A percentile compares a stretch with the other conserved stretches of the same genome.
Conservation (phyloP, 2,888 invertebrate genomes). For the Patella caerulea region DNA sequence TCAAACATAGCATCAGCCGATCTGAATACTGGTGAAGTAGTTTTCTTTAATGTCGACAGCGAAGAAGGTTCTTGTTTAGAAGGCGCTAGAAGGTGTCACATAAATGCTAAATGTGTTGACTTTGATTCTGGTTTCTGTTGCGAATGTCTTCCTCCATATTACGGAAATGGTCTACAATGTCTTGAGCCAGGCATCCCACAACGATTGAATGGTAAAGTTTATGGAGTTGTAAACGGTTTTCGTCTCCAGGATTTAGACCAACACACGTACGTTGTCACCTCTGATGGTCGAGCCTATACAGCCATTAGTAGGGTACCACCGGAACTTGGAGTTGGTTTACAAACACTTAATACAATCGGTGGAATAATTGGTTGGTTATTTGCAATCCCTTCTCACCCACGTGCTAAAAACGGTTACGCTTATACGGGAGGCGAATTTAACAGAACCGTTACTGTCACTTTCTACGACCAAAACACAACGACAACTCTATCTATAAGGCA, state of each 20-base stretch:
- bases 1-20: slow-evolving; percentile 81
- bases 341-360: slow-evolving; percentile 87
- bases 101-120: slow-evolving; percentile 86
- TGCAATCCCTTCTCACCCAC: slow-evolving; percentile 82
- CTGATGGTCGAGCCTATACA: slow-evolving; percentile 77
- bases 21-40: slow-evolving; percentile 58
- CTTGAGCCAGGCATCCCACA: slow-evolving; percentile 87
- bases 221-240: slow-evolving; percentile 85
- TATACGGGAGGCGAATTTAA: slow-evolving; percentile 85
- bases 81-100: slow-evolving; percentile 77
- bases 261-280: slow-evolving; percentile 91
- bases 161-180: slow-evolving; percentile 94
- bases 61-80: slow-evolving; percentile 47
- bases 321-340: slow-evolving; percentile 83
- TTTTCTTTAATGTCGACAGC: slow-evolving; percentile 52
- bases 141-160: slow-evolving; percentile 83
- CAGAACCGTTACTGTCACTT: slow-evolving; percentile 85
- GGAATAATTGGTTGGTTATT: slow-evolving; percentile 94
- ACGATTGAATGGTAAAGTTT: slow-evolving; percentile 90
- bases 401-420: slow-evolving; percentile 90
- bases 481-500: slow-evolving; percentile 75
- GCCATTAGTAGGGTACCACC: slow-evolving; percentile 87
- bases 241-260: slow-evolving; percentile 83
- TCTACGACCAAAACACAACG: slow-evolving; percentile 81
- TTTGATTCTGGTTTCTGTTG: slow-evolving; percentile 91